phyloP scores from a whole-genome alignment of 2,113 vertebrate genomes.

The Sterrhoptilus dennistouni region DNA sequence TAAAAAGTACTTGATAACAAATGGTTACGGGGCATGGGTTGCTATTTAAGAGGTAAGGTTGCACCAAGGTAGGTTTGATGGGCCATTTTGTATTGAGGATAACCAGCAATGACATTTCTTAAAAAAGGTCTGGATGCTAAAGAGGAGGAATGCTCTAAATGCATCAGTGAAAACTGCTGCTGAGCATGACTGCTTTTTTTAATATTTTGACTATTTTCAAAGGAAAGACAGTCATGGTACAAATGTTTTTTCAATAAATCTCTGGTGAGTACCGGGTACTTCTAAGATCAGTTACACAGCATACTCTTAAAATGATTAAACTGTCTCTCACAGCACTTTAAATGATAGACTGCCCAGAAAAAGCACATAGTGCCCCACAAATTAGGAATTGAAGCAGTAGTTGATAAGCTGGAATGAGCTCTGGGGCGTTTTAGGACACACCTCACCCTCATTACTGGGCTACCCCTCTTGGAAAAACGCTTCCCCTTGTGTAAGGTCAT shows the following conservation, averaged over 20 bases:
- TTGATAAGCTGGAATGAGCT: slow-evolving; percentile 56
- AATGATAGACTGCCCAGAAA: slow-evolving; percentile 62
- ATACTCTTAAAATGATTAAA: slow-evolving; percentile 68
- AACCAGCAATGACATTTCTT: slow-evolving; percentile 75
- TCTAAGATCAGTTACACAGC: slow-evolving; percentile 61
- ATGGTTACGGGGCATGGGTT: slow-evolving; percentile 65
- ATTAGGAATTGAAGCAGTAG: slow-evolving; percentile 53
- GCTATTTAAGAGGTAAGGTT: slow-evolving; percentile 75
- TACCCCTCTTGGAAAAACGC: slow-evolving; percentile 41
- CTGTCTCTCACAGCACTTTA: slow-evolving; percentile 56
- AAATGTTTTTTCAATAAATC: slow-evolving; percentile 67
- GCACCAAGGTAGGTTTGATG: slow-evolving; percentile 67
- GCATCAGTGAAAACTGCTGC: slow-evolving; percentile 48
- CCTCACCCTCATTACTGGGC: slow-evolving; percentile 45
- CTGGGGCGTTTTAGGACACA: slow-evolving; percentile 56
- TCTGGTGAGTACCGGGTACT: slow-evolving; percentile 22
- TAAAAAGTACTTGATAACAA: slow-evolving; percentile 63
- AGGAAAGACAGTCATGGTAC: slow-evolving; percentile 49
- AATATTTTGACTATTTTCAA: slow-evolving; percentile 64
- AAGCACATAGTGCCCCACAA: slow-evolving; percentile 56
- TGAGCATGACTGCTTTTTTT: slow-evolving; percentile 67
- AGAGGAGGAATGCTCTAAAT: slow-evolving; percentile 63
- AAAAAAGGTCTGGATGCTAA: slow-evolving; percentile 73
- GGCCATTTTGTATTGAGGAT: slow-evolving; percentile 68
- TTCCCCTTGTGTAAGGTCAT: slow-evolving; percentile 58